phyloP scores from a whole-genome alignment of 2,113 vertebrate species.

The Zosterops hypoxanthus region DNA sequence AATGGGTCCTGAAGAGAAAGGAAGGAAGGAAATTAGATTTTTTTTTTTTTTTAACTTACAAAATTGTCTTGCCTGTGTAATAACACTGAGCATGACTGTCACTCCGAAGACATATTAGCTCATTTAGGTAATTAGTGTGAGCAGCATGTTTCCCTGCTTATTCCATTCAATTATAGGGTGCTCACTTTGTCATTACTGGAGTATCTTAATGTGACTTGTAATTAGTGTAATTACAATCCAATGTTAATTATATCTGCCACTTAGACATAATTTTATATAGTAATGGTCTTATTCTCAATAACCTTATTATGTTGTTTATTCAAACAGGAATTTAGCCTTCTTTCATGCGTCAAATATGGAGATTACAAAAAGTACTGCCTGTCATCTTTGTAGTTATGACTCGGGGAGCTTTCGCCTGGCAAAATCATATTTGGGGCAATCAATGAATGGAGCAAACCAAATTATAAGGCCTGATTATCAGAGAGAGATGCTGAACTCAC shows the following conservation, averaged over 20 bases:
- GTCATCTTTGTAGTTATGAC: conserved; percentile 73
- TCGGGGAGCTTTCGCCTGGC: conserved; percentile 69
- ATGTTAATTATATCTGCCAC: conserved; percentile 88
- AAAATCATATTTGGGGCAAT: conserved; percentile 78
- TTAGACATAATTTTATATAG: conserved; percentile 88
- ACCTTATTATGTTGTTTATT: conserved; percentile 86
- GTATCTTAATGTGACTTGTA: conserved; percentile 91
- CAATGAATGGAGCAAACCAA: conserved; percentile 72
- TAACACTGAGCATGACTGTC: conserved; percentile 80
- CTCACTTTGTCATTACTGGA: conserved; percentile 86
- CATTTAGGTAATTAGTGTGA: conserved; percentile 86
- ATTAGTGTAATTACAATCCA: conserved; percentile 92
- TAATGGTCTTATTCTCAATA: conserved; percentile 83
- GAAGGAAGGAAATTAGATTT: conserved; percentile 69
- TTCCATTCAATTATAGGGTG: conserved; percentile 85
- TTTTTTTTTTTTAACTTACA: conserved; percentile 59
- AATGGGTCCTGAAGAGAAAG: conserved; percentile 69
- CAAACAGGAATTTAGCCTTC: conserved; percentile 86
- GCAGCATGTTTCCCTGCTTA: conserved; percentile 84
- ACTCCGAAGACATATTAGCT: conserved; percentile 84
- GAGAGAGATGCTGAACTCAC: conserved; percentile 65
- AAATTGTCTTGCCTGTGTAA: conserved; percentile 77
- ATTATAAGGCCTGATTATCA: conserved; percentile 60
- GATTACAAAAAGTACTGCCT: conserved; percentile 76
- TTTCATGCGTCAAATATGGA: conserved; percentile 81